These are phyloP conservation scores for Styela clava DNA, from an alignment of 23 tunicate species.

Conservation along the genomic window DNA sequence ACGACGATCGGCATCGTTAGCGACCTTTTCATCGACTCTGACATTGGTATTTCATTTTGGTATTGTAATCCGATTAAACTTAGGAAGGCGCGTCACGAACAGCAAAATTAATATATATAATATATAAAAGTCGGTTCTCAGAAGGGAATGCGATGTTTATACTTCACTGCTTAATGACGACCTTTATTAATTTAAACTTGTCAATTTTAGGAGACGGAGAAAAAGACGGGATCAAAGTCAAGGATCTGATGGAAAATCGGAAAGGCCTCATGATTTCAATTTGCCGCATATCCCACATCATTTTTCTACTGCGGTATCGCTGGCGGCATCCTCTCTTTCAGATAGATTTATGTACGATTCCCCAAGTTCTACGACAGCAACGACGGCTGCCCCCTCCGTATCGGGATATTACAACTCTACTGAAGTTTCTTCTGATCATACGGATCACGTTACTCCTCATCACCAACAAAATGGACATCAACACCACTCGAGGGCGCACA, in stretches of 20 bases:
- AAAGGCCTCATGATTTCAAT: conserved; percentile 87
- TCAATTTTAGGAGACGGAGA: conserved; percentile 33
- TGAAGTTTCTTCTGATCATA: conserved; percentile 10
- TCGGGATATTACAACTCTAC: conserved; percentile 16
- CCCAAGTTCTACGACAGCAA: conserved; percentile 26
- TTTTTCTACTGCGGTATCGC: conserved; percentile 85
- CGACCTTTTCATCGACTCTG: conserved; percentile 7
- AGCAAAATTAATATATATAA: neutral
- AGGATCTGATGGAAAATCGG: conserved; percentile 55
- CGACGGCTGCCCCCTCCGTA: conserved; percentile 6
- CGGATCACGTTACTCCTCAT: conserved; percentile 16
- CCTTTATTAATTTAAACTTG: neutral
- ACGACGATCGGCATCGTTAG: neutral
- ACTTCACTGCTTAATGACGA: neutral
- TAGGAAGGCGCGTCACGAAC: conserved; percentile 3
- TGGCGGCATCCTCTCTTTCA: conserved; percentile 79
- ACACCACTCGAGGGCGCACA: conserved; percentile 28
- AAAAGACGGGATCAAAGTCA: conserved; percentile 71
- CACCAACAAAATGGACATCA: conserved; percentile 37
- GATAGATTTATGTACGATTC: conserved; percentile 54
- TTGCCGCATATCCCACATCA: conserved; percentile 96
- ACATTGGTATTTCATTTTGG: conserved; percentile 1
- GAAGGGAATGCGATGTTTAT: neutral
- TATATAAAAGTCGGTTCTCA: neutral
- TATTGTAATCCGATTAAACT: conserved; percentile 21